A percentile compares a stretch with the other conserved stretches of the same genome.
Evolutionary conservation across 2,113 vertebrate species (phyloP).

Genomic region (Phaethornis superciliosus): DNA sequence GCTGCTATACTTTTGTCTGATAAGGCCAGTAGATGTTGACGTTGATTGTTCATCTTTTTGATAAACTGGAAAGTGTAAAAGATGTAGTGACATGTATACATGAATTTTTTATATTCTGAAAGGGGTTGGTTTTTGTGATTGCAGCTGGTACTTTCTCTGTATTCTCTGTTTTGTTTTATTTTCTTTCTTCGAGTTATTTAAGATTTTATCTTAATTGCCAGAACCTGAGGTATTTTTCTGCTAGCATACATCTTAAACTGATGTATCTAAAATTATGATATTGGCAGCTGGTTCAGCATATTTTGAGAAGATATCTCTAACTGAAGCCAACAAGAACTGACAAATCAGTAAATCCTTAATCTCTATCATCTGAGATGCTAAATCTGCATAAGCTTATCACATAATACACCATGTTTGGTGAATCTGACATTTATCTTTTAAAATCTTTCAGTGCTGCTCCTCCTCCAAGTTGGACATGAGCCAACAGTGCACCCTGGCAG

Average conservation of each 20-base stretch:
- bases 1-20: not conserved
- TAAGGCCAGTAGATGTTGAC: not conserved
- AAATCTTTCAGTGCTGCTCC: not conserved
- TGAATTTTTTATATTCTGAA: not conserved
- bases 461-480: not conserved
- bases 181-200: not conserved
- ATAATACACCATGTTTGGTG: not conserved
- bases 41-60: not conserved
- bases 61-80: not conserved
- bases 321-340: conserved; percentile 8
- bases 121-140: not conserved
- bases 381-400: conserved; percentile 1
- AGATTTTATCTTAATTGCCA: not conserved
- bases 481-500: too few relatives aligned
- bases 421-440: conserved; percentile 35
- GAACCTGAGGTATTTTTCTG: not conserved
- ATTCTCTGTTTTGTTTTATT: not conserved
- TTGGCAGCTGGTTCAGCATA: not conserved
- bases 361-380: not conserved
- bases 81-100: not conserved
- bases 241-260: not conserved
- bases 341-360: conserved; percentile 44
- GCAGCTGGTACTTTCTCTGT: not conserved
- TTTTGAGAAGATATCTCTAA: conserved; percentile 15
- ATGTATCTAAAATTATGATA: not conserved